Percentiles rank a stretch among this genome's conserved stretches.
Conservation (phyloP, 2,888 invertebrate genomes). For the Euproctis similis region DNA sequence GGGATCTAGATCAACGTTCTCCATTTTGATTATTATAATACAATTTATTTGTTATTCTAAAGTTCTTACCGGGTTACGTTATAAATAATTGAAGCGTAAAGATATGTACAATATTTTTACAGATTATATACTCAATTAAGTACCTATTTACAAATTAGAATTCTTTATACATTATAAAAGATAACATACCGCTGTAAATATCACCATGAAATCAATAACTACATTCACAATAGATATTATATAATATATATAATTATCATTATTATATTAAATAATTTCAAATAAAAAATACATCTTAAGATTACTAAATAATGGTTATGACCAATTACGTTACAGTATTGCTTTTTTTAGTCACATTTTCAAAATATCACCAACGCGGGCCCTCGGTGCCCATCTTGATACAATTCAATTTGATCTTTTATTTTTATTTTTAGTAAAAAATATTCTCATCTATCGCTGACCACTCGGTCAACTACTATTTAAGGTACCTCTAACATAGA, state of each 20-base stretch:
- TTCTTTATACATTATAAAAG: constrained; percentile 74
- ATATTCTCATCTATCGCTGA: constrained; percentile 62
- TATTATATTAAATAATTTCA: constrained; percentile 52
- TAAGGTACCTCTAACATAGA: constrained; percentile 69
- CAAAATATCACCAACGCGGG: constrained; percentile 78
- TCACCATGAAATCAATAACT: constrained; percentile 74
- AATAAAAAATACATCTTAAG: constrained; percentile 64
- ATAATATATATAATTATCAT: constrained; percentile 27
- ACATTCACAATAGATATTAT: constrained; percentile 70
- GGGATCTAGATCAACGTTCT: constrained; percentile 8
- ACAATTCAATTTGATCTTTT: constrained; percentile 32
- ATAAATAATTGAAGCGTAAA: constrained; percentile 73
- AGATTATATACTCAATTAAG: constrained; percentile 66
- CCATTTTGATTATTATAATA: constrained; percentile 30
- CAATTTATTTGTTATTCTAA: constrained; percentile 43
- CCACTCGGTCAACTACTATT: constrained; percentile 68
- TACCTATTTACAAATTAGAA: constrained; percentile 76
- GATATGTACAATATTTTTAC: constrained; percentile 76
- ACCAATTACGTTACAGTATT: constrained; percentile 83
- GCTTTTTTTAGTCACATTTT: constrained; percentile 84
- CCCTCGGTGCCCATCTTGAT: constrained; percentile 26
- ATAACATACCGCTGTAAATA: constrained; percentile 71
- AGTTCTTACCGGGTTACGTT: constrained; percentile 55
- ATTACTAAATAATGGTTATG: constrained; percentile 73
- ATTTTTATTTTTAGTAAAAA: constrained; percentile 58